These are phyloP conservation scores for Oplegnathus fasciatus DNA, from an alignment of 2,113 vertebrate species.

Conservation along the genomic window DNA sequence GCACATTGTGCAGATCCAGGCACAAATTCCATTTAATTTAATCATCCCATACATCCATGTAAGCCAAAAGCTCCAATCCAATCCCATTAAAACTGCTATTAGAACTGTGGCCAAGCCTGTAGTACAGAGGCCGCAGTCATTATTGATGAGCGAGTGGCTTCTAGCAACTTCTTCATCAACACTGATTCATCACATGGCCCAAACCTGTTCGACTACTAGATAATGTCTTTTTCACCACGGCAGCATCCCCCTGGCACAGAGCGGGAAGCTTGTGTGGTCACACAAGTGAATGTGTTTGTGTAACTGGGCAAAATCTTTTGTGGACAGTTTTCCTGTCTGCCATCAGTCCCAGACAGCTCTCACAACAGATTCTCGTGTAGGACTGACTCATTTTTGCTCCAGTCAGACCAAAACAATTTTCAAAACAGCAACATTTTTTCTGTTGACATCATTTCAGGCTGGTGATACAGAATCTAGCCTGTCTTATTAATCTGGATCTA, in stretches of 20 bases:
- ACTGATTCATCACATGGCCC: slow-evolving; percentile 40
- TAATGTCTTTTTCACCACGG: slow-evolving; percentile 3
- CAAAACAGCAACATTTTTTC: not conserved
- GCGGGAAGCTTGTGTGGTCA: slow-evolving; percentile 29
- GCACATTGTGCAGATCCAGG: slow-evolving; percentile 46
- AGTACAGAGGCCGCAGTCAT: slow-evolving; percentile 17
- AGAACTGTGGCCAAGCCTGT: slow-evolving; percentile 43
- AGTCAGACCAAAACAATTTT: not conserved
- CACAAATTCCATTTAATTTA: slow-evolving; percentile 58
- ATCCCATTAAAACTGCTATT: slow-evolving; percentile 56
- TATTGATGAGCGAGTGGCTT: slow-evolving; percentile 48
- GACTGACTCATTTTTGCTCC: slow-evolving; percentile 32
- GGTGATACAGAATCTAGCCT: not conserved
- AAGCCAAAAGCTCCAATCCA: slow-evolving; percentile 52
- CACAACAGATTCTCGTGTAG: not conserved
- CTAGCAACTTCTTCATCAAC: slow-evolving; percentile 50
- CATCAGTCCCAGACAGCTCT: slow-evolving; percentile 23
- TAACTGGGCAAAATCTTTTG: slow-evolving; percentile 47
- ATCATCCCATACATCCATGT: slow-evolving; percentile 52
- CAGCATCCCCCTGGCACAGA: slow-evolving; percentile 11
- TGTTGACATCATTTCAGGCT: not conserved
- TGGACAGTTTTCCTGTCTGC: slow-evolving; percentile 27
- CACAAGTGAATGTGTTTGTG: slow-evolving; percentile 43
- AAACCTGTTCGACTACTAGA: slow-evolving; percentile 31
- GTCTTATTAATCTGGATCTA: not conserved